Base-by-base conservation (phyloP, 1,140 invertebrate species). In the Neelides sp. region DNA sequence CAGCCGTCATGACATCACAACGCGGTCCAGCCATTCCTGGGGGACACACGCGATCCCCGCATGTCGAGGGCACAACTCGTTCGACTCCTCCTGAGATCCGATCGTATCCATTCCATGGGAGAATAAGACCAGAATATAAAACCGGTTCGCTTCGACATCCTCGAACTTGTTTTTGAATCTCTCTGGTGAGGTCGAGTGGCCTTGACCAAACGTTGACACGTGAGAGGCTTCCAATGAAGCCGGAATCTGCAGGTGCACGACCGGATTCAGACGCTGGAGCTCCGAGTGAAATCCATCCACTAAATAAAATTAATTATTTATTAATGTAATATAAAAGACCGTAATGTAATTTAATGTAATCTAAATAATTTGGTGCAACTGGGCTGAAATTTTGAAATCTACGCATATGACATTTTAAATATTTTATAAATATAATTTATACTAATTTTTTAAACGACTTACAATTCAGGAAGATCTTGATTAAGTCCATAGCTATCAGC, bases 201-300 rank as follows among this genome's bases (percentile, higher is more conserved):
- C 89, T 74, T 57, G 81, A 83, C 90, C 93, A 97, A 42, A 96
- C 76, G 72, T 96, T 90, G 20, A 95, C 82, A 68, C 94, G 90
- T 22, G 88, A 94, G 13, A 98, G 65, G 62, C 88, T 84, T 15
- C 94, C 94, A 72, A 91, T 85, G 78, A 98, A 98, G 8, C 90
- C 89, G 15, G 78, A 72, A 67, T 88, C 83, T 0, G 61, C 85
- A 85, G 1, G 81, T 76, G 61, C 82, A 83, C 5, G 77, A 69
- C 63, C 78, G 75, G 44, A 78, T 75, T 45, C 74, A 40, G 63
- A 60, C 15, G 67, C 62, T 26, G 87, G 86, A 64, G 90, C 86
- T 30, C 93, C 93, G 32, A 97, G 69, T 7, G 87, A 87, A 19
- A 91, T 77, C 89, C 90, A 97, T 13, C 83, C 82, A 71, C 85